Base-by-base conservation (phyloP, 2,113 vertebrate species). In the Zeus faber region DNA sequence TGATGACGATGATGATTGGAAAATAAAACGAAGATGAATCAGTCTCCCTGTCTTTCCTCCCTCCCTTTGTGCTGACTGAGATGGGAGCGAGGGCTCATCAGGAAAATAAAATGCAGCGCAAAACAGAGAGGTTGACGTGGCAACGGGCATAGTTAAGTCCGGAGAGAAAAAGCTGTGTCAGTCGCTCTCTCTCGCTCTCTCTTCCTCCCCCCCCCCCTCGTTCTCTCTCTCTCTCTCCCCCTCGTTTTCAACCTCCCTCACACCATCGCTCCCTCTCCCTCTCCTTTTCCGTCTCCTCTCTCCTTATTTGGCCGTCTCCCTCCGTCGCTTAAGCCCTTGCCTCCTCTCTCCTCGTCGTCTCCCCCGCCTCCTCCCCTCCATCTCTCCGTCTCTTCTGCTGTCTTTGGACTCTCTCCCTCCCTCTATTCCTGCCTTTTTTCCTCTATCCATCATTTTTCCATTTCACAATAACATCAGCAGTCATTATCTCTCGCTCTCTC, bases 401-500 rank as follows among this genome's bases (percentile, higher is more conserved):
- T n/a, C n/a, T n/a, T n/a, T n/a, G n/a, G n/a, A n/a, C n/a, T n/a
- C n/a, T n/a, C n/a, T n/a, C n/a, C n/a, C n/a, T n/a, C n/a, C n/a
- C n/a, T n/a, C n/a, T n/a, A n/a, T n/a, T n/a, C n/a, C n/a, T n/a
- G n/a, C n/a, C n/a, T n/a, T n/a, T n/a, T n/a, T n/a, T n/a, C n/a
- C n/a, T n/a, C n/a, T n/a, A n/a, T n/a, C n/a, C n/a, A n/a, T n/a
- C n/a, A n/a, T n/a, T n/a, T n/a, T n/a, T n/a, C n/a, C n/a, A n/a
- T n/a, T n/a, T n/a, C n/a, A n/a, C n/a, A n/a, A n/a, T n/a, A n/a
- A n/a, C n/a, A n/a, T n/a, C n/a, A n/a, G n/a, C n/a, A n/a, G 40
- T 43, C 40, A 43, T 16, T 47, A 21, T 47, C 44, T 13, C 22
- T 24, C 16, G 1, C 25, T 49, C 47, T 48, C 23, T 26, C 46